phyloP scores from a whole-genome alignment of 30 jellyfish, hydroid and myxozoan species.

The Cassiopea andromeda region DNA sequence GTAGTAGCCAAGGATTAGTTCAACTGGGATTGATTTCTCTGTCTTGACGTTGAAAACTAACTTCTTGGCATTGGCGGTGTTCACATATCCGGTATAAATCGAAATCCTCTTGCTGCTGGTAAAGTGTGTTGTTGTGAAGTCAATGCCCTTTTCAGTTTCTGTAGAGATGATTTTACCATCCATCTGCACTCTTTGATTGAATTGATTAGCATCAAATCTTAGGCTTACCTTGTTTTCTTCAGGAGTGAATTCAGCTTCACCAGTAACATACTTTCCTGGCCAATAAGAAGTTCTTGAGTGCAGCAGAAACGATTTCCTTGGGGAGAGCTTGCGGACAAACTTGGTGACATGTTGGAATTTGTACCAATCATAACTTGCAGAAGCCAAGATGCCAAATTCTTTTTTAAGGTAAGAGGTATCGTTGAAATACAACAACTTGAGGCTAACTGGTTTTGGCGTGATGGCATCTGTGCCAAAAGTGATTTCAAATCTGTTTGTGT shows the following conservation, averaged over 20 bases:
- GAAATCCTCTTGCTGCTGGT: conserved; percentile 66
- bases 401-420: conserved; percentile 52
- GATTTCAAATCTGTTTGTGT: conserved; percentile 75
- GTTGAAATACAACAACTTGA: conserved; percentile 68
- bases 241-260: conserved; percentile 83
- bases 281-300: conserved; percentile 88
- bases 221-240: conserved; percentile 58
- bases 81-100: conserved; percentile 71
- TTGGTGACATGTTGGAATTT: conserved; percentile 86
- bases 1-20: conserved; percentile 52
- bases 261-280: conserved; percentile 90
- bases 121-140: conserved; percentile 69
- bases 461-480: conserved; percentile 71
- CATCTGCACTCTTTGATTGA: conserved; percentile 81
- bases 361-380: conserved; percentile 93
- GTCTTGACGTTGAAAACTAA: conserved; percentile 68
- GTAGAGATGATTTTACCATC: conserved; percentile 70
- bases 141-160: conserved; percentile 77
- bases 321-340: conserved; percentile 62
- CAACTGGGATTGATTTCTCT: conserved; percentile 30
- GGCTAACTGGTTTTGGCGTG: conserved; percentile 71
- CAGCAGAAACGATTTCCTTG: conserved; percentile 58
- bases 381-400: conserved; percentile 74
- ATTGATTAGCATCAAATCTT: conserved; percentile 85
- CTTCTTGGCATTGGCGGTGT: conserved; percentile 55